phyloP scores from a whole-genome alignment of 2,113 vertebrate genomes.

The Grus americana region DNA sequence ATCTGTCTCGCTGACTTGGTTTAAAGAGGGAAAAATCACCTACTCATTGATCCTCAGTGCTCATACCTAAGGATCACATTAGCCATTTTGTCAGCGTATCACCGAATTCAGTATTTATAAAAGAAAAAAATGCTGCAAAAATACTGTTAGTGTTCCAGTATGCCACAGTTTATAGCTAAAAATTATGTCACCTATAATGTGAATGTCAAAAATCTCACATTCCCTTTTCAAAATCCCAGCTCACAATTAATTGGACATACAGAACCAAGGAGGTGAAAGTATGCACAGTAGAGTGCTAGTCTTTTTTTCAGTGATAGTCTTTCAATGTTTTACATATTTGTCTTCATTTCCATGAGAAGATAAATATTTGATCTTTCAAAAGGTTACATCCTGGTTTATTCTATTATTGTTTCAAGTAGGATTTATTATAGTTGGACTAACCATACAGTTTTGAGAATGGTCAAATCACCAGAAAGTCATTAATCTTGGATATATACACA shows the following conservation, averaged over 20 bases:
- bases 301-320: not conserved
- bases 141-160: not conserved
- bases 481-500: slow-evolving; percentile 63
- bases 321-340: not conserved
- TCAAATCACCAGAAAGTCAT: slow-evolving; percentile 76
- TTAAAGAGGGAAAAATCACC: slow-evolving; percentile 45
- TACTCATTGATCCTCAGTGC: not conserved
- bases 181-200: not conserved
- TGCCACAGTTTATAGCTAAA: not conserved
- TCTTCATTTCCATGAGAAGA: not conserved
- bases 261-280: not conserved
- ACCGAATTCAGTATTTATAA: not conserved
- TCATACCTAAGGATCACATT: not conserved
- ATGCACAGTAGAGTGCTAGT: not conserved
- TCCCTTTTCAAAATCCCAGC: not conserved
- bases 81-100: slow-evolving; percentile 11
- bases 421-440: not conserved
- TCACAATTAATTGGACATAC: not conserved
- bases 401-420: not conserved
- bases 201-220: not conserved
- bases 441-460: not conserved
- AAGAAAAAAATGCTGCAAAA: not conserved
- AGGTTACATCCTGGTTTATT: not conserved
- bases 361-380: not conserved
- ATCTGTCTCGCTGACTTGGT: slow-evolving; percentile 7